Base-by-base conservation (phyloP, 2,888 invertebrate genomes). In the Aphidius colemani region DNA sequence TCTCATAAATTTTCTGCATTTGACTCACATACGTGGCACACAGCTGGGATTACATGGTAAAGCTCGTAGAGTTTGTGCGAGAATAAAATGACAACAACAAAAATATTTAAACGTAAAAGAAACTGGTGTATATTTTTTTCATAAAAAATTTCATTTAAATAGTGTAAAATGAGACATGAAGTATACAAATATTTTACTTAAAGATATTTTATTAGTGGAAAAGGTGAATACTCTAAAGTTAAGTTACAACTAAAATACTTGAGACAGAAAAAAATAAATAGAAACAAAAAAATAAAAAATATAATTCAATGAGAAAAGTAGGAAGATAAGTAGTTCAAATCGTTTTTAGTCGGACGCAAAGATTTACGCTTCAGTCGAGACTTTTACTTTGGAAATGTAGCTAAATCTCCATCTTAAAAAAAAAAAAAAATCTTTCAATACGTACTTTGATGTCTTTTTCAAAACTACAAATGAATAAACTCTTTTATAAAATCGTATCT, bases 1-100 rank as follows among this genome's bases (percentile, higher is more conserved):
- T 66, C 75, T 74, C 77, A 76, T 78, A 78, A 77, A 78, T 78
- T 77, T 71, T 56, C 62, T 59, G 61, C 49, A 49, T 59, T 63
- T 55, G 69, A 64, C 55, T 59, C 56, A 59, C 64, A 64, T 51
- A 48, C 57, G 59, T 39, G 60, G 53, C 53, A 45, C 43, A 39
- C 45, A 18, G 61, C 41, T 40, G 49, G 59, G 74, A 74, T 75
- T 73, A 74, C 71, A 51, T 56, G 59, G 64, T 63, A 69, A 69
- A 65, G 65, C 53, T 61, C 45, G 41, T 51, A 39, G 48, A 40
- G 11, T 30, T 50, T 60, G 59, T 65, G 67, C 63, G 61, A 63
- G 59, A 45, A 59, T 61, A 48, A 51, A 60, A 53, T 66, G 60
- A 62, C 30, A 30, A 30, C 30, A 30, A 30, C 30, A 30, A 30